Percentiles rank a stretch among this genome's conserved stretches.
Evolutionary conservation across 2,888 invertebrate genomes (phyloP).

Genomic region (Leptopilina drosophilae): DNA sequence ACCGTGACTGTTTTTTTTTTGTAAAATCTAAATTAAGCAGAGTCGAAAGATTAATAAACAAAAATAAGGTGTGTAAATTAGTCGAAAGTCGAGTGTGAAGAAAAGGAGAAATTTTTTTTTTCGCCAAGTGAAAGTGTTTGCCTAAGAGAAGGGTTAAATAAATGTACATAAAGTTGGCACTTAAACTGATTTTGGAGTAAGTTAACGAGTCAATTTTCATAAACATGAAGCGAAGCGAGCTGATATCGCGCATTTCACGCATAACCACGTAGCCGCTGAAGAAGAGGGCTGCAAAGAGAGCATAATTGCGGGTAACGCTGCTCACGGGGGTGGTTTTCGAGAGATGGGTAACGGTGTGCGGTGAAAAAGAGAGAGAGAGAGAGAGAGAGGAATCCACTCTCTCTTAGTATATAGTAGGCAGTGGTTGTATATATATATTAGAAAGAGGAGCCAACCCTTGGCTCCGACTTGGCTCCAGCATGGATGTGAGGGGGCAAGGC

Average conservation of each 20-base stretch:
- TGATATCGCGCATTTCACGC: conserved; percentile 37
- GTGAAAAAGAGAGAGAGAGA: no score
- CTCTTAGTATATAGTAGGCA: no score
- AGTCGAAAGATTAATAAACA: no score
- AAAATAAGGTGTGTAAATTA: no score
- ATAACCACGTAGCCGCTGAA: conserved; percentile 39
- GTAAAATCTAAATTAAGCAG: no score
- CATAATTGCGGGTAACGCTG: conserved; percentile 56
- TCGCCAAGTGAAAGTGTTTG: background rate
- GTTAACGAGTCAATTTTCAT: conserved; percentile 39
- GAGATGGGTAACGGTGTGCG: conserved; percentile 21
- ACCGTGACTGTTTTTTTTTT: no score
- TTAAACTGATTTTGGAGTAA: conserved; percentile 38
- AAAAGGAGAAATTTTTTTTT: no score
- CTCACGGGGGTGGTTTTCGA: conserved; percentile 44
- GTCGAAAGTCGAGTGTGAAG: background rate
- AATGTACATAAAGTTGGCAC: conserved; percentile 7
- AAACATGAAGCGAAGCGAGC: conserved; percentile 38
- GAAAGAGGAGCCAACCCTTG: conserved; percentile 49
- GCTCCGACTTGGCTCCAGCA: conserved; percentile 33
- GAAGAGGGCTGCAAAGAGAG: conserved; percentile 51
- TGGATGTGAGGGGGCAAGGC: background rate
- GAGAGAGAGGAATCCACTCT: conserved; percentile 3
- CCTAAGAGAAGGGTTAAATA: conserved; percentile 12
- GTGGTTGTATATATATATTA: conserved; percentile 11